Percentiles rank a stretch among this genome's conserved stretches.
phyloP scores from a whole-genome alignment of 2,113 vertebrate species.

The Formicarius rufipectus region DNA sequence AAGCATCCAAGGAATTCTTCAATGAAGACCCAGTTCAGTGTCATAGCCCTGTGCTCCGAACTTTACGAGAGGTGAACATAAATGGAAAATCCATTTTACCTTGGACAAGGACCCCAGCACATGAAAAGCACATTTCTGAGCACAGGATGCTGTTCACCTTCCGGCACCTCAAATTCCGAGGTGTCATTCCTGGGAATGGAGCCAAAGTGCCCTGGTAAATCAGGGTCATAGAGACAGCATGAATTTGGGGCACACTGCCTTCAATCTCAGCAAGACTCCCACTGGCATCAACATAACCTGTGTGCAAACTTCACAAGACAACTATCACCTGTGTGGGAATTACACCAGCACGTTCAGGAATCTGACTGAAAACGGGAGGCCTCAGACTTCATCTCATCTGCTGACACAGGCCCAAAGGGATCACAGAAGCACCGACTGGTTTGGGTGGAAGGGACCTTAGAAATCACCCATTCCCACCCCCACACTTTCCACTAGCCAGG shows the following conservation, averaged over 20 bases:
- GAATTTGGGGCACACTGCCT: background rate
- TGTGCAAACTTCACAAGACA: background rate
- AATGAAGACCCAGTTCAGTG: background rate
- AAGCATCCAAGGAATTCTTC: background rate
- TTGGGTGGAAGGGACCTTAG: background rate
- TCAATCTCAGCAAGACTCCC: background rate
- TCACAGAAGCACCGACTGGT: background rate
- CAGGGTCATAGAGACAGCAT: background rate
- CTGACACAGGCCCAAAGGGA: background rate
- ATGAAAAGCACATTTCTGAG: background rate
- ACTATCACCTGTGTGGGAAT: background rate
- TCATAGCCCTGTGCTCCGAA: background rate
- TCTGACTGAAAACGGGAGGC: background rate
- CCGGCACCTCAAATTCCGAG: background rate
- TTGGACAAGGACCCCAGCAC: fast-evolving
- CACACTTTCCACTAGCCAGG: background rate
- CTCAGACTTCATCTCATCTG: background rate
- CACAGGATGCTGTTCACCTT: background rate
- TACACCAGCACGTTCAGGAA: fast-evolving
- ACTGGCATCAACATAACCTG: background rate
- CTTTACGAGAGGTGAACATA: background rate
- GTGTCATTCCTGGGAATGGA: background rate
- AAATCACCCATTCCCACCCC: background rate
- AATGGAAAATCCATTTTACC: background rate
- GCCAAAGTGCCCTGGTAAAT: background rate